A percentile compares a stretch with the other conserved stretches of the same genome.
Evolutionary conservation across 2,888 invertebrate species (phyloP).

Genomic region (Piscicola geometra): DNA sequence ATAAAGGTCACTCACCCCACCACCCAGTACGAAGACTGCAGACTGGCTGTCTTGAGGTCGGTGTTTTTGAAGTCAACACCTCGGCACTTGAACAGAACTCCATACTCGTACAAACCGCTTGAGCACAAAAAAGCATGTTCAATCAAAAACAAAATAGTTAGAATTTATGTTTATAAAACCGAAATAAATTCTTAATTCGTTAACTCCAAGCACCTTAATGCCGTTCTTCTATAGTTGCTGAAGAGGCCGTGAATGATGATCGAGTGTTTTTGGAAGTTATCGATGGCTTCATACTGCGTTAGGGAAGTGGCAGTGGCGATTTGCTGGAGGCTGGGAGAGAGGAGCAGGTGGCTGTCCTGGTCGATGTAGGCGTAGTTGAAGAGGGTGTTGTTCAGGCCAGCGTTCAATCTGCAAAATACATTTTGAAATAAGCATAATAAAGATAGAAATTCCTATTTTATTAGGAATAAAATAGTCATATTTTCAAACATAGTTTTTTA

Average conservation of each 20-base stretch:
- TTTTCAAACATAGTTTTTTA: too few species aligned
- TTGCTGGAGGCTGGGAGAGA: slow-evolving; percentile 61
- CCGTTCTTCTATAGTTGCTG: too few species aligned
- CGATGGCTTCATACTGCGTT: slow-evolving; percentile 62
- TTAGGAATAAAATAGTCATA: too few species aligned
- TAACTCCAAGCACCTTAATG: too few species aligned
- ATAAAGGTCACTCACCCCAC: slow-evolving; percentile 63
- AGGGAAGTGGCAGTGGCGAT: slow-evolving; percentile 41
- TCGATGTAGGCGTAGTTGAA: slow-evolving; percentile 74
- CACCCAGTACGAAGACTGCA: slow-evolving; percentile 69
- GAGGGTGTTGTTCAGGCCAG: slow-evolving; percentile 69
- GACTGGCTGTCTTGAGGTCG: slow-evolving; percentile 56
- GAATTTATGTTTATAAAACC: too few species aligned
- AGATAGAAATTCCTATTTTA: too few species aligned
- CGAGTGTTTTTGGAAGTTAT: slow-evolving; percentile 69
- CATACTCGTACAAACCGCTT: slow-evolving; percentile 77
- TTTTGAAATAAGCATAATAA: too few species aligned
- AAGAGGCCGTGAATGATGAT: slow-evolving; percentile 53
- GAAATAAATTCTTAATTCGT: too few species aligned
- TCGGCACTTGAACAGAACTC: slow-evolving; percentile 62
- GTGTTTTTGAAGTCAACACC: slow-evolving; percentile 41
- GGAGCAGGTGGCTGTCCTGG: slow-evolving; percentile 66
- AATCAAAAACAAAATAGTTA: too few species aligned
- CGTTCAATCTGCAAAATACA: slow-evolving; percentile 60
- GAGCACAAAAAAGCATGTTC: too few species aligned